These are phyloP conservation scores for Odontamblyopus lacepedii DNA, from an alignment of 2,797 vertebrate genomes.

Conservation along the genomic window DNA sequence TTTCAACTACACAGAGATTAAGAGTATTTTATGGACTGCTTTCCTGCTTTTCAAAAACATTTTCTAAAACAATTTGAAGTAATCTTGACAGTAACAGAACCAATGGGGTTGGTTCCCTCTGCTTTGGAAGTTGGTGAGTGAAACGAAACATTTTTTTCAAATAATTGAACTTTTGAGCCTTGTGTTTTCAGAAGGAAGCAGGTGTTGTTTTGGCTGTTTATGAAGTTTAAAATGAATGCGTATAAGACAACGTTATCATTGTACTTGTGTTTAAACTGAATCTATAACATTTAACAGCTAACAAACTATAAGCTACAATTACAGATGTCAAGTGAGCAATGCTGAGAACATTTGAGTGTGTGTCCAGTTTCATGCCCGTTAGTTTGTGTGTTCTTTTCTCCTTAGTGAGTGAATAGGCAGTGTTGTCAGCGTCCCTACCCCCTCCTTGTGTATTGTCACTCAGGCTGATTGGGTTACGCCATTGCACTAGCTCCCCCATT, in stretches of 20 bases:
- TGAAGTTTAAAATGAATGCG: background rate
- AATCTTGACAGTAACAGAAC: slow-evolving; percentile 11
- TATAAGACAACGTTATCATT: background rate
- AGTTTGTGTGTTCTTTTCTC: slow-evolving; percentile 51
- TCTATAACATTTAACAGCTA: slow-evolving; percentile 4
- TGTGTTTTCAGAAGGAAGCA: slow-evolving; percentile 14
- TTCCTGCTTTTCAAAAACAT: slow-evolving; percentile 5
- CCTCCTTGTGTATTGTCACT: slow-evolving; percentile 68
- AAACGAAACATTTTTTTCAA: background rate
- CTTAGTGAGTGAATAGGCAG: slow-evolving; percentile 61
- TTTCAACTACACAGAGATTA: background rate
- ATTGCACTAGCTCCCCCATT: slow-evolving; percentile 57
- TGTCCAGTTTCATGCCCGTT: slow-evolving; percentile 23
- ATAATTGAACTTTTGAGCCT: slow-evolving; percentile 8
- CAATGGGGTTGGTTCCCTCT: slow-evolving; percentile 62
- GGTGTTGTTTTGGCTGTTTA: slow-evolving; percentile 11
- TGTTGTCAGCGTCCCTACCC: slow-evolving; percentile 60
- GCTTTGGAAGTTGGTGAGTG: slow-evolving; percentile 60
- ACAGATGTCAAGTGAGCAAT: slow-evolving; percentile 44
- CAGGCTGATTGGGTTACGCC: slow-evolving; percentile 65
- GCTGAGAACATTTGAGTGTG: slow-evolving; percentile 21
- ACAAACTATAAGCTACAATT: slow-evolving; percentile 13
- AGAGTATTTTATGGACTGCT: background rate
- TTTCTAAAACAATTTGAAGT: slow-evolving; percentile 19
- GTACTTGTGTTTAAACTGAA: background rate